phyloP scores from a whole-genome alignment of 2,113 vertebrate genomes.

The Sula dactylatra region DNA sequence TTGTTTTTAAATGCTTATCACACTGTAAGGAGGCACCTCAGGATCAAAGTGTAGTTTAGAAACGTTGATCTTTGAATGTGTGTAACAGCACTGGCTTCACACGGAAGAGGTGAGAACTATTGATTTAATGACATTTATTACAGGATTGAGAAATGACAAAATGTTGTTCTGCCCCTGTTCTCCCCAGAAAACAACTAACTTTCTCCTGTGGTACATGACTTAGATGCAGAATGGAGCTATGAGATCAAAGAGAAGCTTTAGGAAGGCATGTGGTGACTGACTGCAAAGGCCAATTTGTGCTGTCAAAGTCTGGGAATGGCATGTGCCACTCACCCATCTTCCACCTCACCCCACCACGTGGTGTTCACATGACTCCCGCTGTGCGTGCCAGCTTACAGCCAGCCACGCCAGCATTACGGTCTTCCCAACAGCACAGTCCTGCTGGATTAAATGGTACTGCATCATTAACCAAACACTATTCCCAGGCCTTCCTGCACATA shows the following conservation, averaged over 20 bases:
- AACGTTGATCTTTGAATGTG: not conserved
- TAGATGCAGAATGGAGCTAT: not conserved
- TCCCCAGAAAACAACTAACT: not conserved
- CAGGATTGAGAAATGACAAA: not conserved
- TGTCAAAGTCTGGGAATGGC: not conserved
- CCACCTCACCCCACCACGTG: not conserved
- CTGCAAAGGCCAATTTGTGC: not conserved
- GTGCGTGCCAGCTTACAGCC: not conserved
- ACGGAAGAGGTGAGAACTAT: not conserved
- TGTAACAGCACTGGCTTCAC: not conserved
- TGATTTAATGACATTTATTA: not conserved
- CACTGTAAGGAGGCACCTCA: not conserved
- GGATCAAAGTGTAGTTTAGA: not conserved
- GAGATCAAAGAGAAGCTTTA: not conserved
- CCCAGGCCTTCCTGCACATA: not conserved
- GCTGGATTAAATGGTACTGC: not conserved
- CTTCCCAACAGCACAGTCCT: not conserved
- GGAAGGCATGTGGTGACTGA: not conserved
- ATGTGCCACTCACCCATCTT: not conserved
- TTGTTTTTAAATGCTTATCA: not conserved
- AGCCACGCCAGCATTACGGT: accelerated
- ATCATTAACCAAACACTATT: not conserved
- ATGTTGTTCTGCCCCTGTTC: not conserved
- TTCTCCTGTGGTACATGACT: not conserved
- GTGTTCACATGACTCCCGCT: not conserved